Conservation (phyloP, 2,888 invertebrate genomes). For the Meiosimyza platycephala region DNA sequence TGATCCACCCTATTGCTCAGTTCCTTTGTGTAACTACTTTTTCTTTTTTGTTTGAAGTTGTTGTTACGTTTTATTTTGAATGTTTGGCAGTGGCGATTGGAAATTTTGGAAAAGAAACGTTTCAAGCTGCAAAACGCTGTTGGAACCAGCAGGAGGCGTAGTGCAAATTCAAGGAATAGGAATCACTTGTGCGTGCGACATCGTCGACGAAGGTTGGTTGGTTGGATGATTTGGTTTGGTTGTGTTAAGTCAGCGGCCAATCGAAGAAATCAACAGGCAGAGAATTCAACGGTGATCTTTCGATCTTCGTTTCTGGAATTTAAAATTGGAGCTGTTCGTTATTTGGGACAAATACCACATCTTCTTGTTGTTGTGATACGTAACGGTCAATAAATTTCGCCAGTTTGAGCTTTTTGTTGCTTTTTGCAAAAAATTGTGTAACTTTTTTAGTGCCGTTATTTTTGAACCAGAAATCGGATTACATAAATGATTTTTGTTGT, state of each 20-base stretch:
- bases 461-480: background rate
- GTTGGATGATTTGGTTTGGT: slow-evolving; percentile 26
- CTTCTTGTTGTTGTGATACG: slow-evolving; percentile 9
- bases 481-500: background rate
- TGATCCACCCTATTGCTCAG: slow-evolving; percentile 46
- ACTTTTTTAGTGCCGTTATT: slow-evolving; percentile 4
- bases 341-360: background rate
- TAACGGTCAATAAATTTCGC: background rate
- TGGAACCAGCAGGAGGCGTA: slow-evolving; percentile 47
- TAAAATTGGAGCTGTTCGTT: background rate
- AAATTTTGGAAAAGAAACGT: slow-evolving; percentile 39
- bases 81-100: slow-evolving; percentile 29
- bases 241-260: slow-evolving; percentile 41
- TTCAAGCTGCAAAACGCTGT: slow-evolving; percentile 19
- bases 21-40: slow-evolving; percentile 4
- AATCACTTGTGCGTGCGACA: slow-evolving; percentile 65
- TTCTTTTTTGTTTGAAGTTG: background rate
- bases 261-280: background rate
- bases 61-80: slow-evolving; percentile 19
- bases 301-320: background rate
- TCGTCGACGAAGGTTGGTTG: slow-evolving; percentile 53
- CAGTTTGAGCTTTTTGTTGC: background rate
- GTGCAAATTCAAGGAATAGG: slow-evolving; percentile 55
- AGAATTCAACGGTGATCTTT: slow-evolving; percentile 12
- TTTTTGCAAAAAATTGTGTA: background rate